A percentile compares a stretch with the other conserved stretches of the same genome.
Evolutionary conservation across 2,888 invertebrate genomes (phyloP).

Genomic region (Corbicula japonica): DNA sequence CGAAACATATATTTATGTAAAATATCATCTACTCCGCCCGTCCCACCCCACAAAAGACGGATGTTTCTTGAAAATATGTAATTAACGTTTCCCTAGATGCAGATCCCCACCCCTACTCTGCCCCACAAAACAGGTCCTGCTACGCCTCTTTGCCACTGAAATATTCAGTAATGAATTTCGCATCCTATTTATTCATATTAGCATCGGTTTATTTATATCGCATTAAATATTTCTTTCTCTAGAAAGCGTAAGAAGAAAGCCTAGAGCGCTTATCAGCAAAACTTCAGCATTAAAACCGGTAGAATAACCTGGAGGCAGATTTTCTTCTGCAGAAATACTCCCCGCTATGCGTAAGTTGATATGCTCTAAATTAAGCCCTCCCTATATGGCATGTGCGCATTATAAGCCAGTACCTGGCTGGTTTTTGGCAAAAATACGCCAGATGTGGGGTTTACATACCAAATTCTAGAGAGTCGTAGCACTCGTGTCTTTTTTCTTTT

Average conservation of each 20-base stretch:
- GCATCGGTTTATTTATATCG: constrained; percentile 18
- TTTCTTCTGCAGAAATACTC: constrained; percentile 9
- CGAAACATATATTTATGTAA: background rate
- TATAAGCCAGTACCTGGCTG: constrained; percentile 51
- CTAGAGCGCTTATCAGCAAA: constrained; percentile 41
- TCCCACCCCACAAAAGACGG: background rate
- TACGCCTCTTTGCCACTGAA: background rate
- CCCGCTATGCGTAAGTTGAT: constrained; percentile 58
- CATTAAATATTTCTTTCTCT: constrained; percentile 24
- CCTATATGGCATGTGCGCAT: constrained; percentile 66
- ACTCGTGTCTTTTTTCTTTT: constrained; percentile 16
- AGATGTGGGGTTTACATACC: constrained; percentile 55
- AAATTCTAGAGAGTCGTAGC: constrained; percentile 33
- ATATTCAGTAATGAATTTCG: background rate
- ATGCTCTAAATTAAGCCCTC: constrained; percentile 64
- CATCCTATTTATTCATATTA: constrained; percentile 13
- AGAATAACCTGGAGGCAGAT: constrained; percentile 14
- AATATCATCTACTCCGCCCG: background rate
- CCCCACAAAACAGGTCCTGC: background rate
- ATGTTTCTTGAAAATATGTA: background rate
- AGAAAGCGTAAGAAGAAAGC: constrained; percentile 35
- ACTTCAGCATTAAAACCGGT: constrained; percentile 30
- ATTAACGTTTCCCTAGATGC: background rate
- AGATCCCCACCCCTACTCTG: background rate
- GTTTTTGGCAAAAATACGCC: constrained; percentile 56